Base-by-base conservation (phyloP, 2,888 invertebrate species). In the Fragum fragum region DNA sequence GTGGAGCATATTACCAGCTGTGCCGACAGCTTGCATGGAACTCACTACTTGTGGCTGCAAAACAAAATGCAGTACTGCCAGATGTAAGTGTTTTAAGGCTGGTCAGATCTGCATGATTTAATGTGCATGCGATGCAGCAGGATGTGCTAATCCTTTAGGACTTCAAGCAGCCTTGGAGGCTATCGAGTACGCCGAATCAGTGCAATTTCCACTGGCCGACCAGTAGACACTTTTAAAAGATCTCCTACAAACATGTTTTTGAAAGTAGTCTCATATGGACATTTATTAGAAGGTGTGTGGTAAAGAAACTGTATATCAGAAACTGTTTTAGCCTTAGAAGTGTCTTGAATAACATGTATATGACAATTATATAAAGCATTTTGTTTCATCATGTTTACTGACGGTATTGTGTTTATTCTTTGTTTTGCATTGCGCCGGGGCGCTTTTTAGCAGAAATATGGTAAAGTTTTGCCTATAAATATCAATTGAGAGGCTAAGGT, bases 11-110 rank as follows among this genome's bases (percentile, higher is more conserved):
- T 63, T 69, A 39, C 75, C 75, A 32, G 28, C 85, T 21, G 68
- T 82, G 5, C 85, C 76, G 55, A 47, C 21, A 0, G 72, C 80
- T 26, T 82, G 73, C 59, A 28, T 75, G n/a, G 68, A 71, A 53
- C 47, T 84, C 9, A 63, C 47, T 28, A 57, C 57, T 47, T 81
- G 81, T 57, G 76, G 81, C 6, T 81, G 81, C 42, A 75, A 76
- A 47, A 81, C 47, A 26, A 79, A 74, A 21, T 79, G 75, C 32
- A 59, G 6, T n/a, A 47, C 70, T 28, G 68, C 55, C 18, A 26
- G 70, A 63, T 70, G 74, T 36, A 75, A 55, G 36, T 75, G n/a
- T n/a, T n/a, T n/a, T n/a, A n/a, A n/a, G n/a, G n/a, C n/a, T n/a
- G n/a, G n/a, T n/a, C n/a, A n/a, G n/a, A n/a, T n/a, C n/a, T n/a